Percentiles rank a stretch among this genome's conserved stretches.
Conservation (phyloP, 2,888 invertebrate genomes). For the Elysia crispata region DNA sequence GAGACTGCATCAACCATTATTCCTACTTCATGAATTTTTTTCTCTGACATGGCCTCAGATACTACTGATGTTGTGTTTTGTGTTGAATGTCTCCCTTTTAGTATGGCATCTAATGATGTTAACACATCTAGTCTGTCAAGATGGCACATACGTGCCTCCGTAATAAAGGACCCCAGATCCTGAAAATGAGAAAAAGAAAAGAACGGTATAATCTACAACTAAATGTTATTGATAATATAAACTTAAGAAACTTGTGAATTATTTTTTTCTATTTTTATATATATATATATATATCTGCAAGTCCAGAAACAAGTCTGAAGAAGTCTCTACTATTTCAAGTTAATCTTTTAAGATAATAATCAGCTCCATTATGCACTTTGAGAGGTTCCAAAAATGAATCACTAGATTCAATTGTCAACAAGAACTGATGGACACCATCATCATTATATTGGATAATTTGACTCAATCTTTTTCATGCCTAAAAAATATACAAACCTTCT, state of each 20-base stretch:
- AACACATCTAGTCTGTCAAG: conserved; percentile 38
- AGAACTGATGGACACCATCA: no score
- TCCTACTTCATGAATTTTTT: conserved; percentile 74
- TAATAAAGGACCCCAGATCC: conserved; percentile 38
- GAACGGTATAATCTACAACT: background rate
- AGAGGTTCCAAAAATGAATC: no score
- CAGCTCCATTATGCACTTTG: no score
- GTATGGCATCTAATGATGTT: conserved; percentile 5
- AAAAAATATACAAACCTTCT: no score
- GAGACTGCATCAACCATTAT: conserved; percentile 68
- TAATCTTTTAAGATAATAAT: no score
- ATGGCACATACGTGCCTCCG: conserved; percentile 32
- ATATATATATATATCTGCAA: no score
- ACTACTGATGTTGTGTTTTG: conserved; percentile 50
- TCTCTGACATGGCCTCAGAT: conserved; percentile 68
- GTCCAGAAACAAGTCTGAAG: no score
- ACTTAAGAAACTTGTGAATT: background rate
- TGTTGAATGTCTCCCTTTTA: background rate
- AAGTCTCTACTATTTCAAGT: no score
- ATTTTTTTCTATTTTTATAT: no score
- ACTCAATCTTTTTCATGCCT: no score
- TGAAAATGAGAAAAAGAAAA: background rate
- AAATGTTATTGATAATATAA: background rate
- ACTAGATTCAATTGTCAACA: no score
- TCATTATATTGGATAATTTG: no score